These are phyloP conservation scores for Hedychridium roseum DNA, from an alignment of 2,888 invertebrate species.

Conservation along the genomic window DNA sequence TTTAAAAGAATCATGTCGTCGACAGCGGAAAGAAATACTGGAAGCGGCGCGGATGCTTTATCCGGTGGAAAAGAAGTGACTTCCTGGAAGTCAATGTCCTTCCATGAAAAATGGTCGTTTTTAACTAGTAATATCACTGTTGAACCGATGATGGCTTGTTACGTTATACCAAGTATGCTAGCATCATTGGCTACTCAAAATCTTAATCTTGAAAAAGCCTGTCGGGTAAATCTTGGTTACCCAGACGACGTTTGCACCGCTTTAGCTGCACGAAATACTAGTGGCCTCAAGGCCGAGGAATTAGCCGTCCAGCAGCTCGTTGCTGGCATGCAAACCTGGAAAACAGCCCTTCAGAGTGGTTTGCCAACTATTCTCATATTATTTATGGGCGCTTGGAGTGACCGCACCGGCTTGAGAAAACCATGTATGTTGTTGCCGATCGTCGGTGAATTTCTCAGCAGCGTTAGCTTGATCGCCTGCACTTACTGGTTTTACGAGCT, in stretches of 20 bases:
- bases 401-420: slow-evolving; percentile 72
- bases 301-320: slow-evolving; percentile 69
- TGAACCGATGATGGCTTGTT: slow-evolving; percentile 79
- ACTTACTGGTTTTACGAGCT: slow-evolving; percentile 81
- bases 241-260: slow-evolving; percentile 80
- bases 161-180: slow-evolving; percentile 72
- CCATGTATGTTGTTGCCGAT: slow-evolving; percentile 87
- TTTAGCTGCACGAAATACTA: slow-evolving; percentile 76
- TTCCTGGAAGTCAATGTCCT: slow-evolving; percentile 66
- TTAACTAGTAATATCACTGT: slow-evolving; percentile 75
- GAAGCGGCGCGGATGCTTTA: too few relatives aligned
- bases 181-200: slow-evolving; percentile 85
- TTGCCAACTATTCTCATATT: slow-evolving; percentile 83
- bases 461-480: slow-evolving; percentile 79
- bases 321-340: slow-evolving; percentile 86
- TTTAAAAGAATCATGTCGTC: too few relatives aligned
- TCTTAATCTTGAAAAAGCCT: slow-evolving; percentile 85
- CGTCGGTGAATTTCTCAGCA: slow-evolving; percentile 80
- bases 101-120: slow-evolving; percentile 68
- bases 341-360: slow-evolving; percentile 83
- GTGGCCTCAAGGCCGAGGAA: slow-evolving; percentile 71
- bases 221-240: slow-evolving; percentile 81
- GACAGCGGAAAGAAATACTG: too few relatives aligned
- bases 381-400: slow-evolving; percentile 78
- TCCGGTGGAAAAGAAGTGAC: too few relatives aligned